Conservation (phyloP, 2,888 invertebrate species). For the Acronicta psi region DNA sequence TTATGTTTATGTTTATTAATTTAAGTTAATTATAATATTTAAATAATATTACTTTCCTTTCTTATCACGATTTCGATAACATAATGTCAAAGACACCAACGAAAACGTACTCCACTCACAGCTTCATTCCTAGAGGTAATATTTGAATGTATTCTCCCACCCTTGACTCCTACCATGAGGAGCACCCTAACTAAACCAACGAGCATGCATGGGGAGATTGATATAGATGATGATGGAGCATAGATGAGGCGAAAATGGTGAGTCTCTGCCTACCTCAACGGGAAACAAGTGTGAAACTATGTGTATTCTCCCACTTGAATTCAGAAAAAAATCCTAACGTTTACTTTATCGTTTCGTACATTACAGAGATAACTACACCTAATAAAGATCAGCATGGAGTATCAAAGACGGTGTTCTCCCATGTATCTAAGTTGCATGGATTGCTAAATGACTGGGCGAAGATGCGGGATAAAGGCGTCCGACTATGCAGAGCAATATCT, state of each 20-base stretch:
- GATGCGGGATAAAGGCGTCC: slow-evolving; percentile 74
- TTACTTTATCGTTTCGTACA: neutral
- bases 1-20: slow-evolving; percentile 10
- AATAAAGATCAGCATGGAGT: slow-evolving; percentile 75
- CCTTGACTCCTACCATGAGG: too few relatives aligned
- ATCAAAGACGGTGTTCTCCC: slow-evolving; percentile 79
- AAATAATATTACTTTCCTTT: neutral
- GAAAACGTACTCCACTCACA: slow-evolving; percentile 55
- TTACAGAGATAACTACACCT: slow-evolving; percentile 77
- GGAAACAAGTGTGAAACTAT: too few relatives aligned
- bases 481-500: slow-evolving; percentile 70
- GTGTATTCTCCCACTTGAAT: too few relatives aligned
- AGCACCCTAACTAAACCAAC: too few relatives aligned
- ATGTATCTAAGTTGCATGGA: slow-evolving; percentile 73
- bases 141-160: neutral
- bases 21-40: neutral
- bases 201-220: too few relatives aligned
- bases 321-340: neutral
- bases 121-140: slow-evolving; percentile 73
- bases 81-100: slow-evolving; percentile 72
- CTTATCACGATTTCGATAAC: neutral
- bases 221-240: too few relatives aligned
- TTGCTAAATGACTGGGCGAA: slow-evolving; percentile 74
- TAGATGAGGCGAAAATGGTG: too few relatives aligned
- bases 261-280: too few relatives aligned